Base-by-base conservation (phyloP, 2,888 invertebrate species). In the Acronicta aceris region DNA sequence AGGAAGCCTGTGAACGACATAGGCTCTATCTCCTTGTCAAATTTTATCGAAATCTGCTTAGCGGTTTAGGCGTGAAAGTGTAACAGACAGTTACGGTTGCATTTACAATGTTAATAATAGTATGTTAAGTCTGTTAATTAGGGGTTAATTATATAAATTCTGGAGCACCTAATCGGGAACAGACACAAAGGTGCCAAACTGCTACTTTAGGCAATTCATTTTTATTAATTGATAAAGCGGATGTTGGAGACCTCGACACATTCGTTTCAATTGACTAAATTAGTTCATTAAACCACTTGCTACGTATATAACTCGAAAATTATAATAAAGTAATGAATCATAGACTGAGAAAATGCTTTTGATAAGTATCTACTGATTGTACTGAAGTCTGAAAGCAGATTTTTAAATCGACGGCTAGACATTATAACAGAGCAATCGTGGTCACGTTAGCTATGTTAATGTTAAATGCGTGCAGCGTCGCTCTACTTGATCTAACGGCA, bases 401-500 rank as follows among this genome's bases (percentile, higher is more conserved):
- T 55, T 21, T 52, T 13, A 53, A 48, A 54, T 58, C 43, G 52
- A 46, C 52, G 46, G 21, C 50, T 46, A 69, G 56, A 62, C 64
- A 47, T n/a, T n/a, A n/a, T 53, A 42, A 65, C 36, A 42, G 55
- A 36, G 56, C 74, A 65, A 72, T 68, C 61, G 68, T 71, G 75
- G 78, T 74, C 81, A 81, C 65, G 77, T 81, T 74, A 78, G 61
- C 38, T 59, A 83, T 86, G 80, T 75, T 78, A 82, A 86, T 85
- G 78, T 74, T 76, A 73, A 83, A 87, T 81, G 89, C 90, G 88
- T 89, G 90, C 81, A 65, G 88, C 82, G 81, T 74, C 85, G 92
- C 90, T 91, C 90, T 88, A 90, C 81, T 92, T 89, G 74, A 76
- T 81, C 77, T 86, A 88, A 86, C 89, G 87, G 87, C 82, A 86